Evolutionary conservation across 2,888 invertebrate species (phyloP).

Genomic region (Scaptomyza caliginosa): DNA sequence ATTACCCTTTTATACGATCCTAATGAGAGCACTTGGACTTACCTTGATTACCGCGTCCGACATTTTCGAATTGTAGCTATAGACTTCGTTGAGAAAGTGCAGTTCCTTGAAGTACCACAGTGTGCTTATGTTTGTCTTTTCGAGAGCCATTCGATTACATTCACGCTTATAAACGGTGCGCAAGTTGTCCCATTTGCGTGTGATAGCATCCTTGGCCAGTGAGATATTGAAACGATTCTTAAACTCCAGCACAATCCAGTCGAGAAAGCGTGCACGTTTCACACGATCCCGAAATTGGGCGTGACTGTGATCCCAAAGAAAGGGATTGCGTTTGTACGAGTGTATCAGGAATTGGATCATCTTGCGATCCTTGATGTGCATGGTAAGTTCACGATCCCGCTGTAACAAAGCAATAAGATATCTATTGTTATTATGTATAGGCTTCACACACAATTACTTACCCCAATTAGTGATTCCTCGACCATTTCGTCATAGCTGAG

Average conservation of each 20-base stretch:
- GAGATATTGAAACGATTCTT: conserved; percentile 79
- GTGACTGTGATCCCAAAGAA: conserved; percentile 81
- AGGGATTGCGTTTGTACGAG: conserved; percentile 80
- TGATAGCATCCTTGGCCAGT: conserved; percentile 79
- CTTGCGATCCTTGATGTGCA: conserved; percentile 81
- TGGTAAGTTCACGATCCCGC: conserved; percentile 72
- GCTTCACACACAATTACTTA: conserved; percentile 30
- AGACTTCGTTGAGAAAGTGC: conserved; percentile 79
- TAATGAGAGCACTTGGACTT: conserved; percentile 7
- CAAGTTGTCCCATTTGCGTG: conserved; percentile 81
- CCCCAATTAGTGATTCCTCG: conserved; percentile 79
- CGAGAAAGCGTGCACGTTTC: conserved; percentile 77
- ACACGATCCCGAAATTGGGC: conserved; percentile 81
- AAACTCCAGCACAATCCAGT: conserved; percentile 79
- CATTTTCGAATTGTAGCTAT: conserved; percentile 78
- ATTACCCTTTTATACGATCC: too few relatives aligned
- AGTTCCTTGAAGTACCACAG: conserved; percentile 81
- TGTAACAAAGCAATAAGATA: conserved; percentile 3
- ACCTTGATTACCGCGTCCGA: conserved; percentile 79
- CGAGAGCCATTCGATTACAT: conserved; percentile 81
- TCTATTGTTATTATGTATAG: background rate
- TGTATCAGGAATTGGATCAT: conserved; percentile 82
- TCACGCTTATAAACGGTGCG: conserved; percentile 82
- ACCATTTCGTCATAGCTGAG: conserved; percentile 81
- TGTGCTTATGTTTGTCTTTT: conserved; percentile 80